Conservation (phyloP, 2,113 vertebrate genomes). For the Agapornis roseicollis region DNA sequence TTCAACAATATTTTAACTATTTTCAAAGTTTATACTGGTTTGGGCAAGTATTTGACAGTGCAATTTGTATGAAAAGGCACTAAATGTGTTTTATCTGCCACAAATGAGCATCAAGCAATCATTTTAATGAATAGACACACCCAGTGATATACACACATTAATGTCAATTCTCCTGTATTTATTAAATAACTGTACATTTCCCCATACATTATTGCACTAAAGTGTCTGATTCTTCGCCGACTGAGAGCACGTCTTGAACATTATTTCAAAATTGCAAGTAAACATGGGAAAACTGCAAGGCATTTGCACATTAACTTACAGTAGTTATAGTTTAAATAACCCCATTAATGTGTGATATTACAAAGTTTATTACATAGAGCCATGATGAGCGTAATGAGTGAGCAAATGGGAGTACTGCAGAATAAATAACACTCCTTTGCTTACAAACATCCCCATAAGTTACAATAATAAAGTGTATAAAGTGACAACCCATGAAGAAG, state of each 20-base stretch:
- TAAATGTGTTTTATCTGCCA: slow-evolving; percentile 29
- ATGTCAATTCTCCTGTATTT: slow-evolving; percentile 50
- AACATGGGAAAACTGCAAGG: slow-evolving; percentile 40
- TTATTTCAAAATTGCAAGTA: slow-evolving; percentile 42
- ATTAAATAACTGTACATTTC: slow-evolving; percentile 43
- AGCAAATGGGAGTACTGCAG: slow-evolving; percentile 36
- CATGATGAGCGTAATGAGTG: slow-evolving; percentile 43
- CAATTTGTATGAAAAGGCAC: slow-evolving; percentile 57
- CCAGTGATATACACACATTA: slow-evolving; percentile 2
- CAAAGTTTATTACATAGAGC: slow-evolving; percentile 49
- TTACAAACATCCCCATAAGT: slow-evolving; percentile 66
- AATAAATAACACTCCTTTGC: slow-evolving; percentile 61
- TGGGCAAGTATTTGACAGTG: slow-evolving; percentile 19
- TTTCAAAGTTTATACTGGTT: slow-evolving; percentile 30
- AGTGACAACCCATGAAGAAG: slow-evolving; percentile 57
- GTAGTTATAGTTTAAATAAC: slow-evolving; percentile 55
- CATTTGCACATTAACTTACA: slow-evolving; percentile 48
- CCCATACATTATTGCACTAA: slow-evolving; percentile 52
- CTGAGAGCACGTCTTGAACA: background rate
- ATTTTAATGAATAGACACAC: slow-evolving; percentile 60
- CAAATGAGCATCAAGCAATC: slow-evolving; percentile 31
- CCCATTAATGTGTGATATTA: slow-evolving; percentile 55
- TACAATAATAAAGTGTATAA: slow-evolving; percentile 58
- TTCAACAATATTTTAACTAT: slow-evolving; percentile 20
- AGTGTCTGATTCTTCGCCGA: slow-evolving; percentile 9